Base-by-base conservation (phyloP, 1,140 invertebrate genomes). In the Papilio polyxenes region DNA sequence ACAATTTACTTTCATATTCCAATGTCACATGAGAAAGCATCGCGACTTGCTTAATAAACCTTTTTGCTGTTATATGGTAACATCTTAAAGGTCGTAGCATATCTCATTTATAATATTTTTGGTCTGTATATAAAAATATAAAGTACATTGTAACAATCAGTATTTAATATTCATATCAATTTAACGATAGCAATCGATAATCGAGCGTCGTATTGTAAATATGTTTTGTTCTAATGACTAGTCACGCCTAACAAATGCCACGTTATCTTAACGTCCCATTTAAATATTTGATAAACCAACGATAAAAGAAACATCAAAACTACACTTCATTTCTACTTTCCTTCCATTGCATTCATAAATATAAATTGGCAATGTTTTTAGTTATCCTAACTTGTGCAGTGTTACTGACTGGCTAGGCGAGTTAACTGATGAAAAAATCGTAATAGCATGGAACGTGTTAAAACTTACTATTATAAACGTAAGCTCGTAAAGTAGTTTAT, bases 261-360 rank as follows among this genome's bases (percentile, higher is more conserved):
- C 13, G 13, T 72, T 72, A 72, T 72, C 65, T 13, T 15, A 72
- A 40, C 31, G 65, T 72, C 65, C 65, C 31, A 72, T 72, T 72
- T 72, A 72, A 37, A 72, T 72, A 40, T 72, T 72, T 65, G 62
- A 65, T 65, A 65, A 62, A 59, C 56, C 23, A 65, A 11, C 31
- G 62, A 65, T 65, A 65, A 62, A 23, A 9, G 8, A 62, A 62
- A 62, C 9, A 62, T 65, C 17, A 62, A 31, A 13, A 65, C 9
- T 65, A 10, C 4, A 65, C 13, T 65, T 31, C 62, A 31, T 65
- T 65, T 65, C 7, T 65, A 31, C 23, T 65, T 37, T 65, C 23
- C n/a, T 20, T n/a, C 17, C 2, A 53, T 59, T 59, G n/a, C n/a
- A 59, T 59, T 20, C n/a, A 20, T 59, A 59, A 20, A 31, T 31